Evolutionary conservation across 2,888 invertebrate genomes (phyloP).

Genomic region (Phengaris alcon): DNA sequence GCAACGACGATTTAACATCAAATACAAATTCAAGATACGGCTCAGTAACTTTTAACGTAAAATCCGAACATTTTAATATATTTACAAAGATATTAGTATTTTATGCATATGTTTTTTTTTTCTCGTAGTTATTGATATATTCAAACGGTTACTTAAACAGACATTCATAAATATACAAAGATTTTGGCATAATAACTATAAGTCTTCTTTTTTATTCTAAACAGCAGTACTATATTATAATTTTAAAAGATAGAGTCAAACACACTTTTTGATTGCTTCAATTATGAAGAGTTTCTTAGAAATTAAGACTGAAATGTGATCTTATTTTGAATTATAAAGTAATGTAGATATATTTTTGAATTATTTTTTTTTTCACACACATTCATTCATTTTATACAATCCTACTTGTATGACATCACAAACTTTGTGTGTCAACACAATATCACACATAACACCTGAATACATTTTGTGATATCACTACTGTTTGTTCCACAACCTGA

Average conservation of each 20-base stretch:
- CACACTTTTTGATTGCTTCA: too few species aligned
- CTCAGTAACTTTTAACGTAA: slow-evolving; percentile 7
- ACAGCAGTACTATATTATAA: too few species aligned
- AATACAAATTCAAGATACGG: neutral
- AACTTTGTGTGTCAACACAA: slow-evolving; percentile 31
- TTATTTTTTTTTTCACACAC: neutral
- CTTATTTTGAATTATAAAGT: too few species aligned
- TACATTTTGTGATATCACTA: slow-evolving; percentile 57
- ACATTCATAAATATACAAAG: neutral
- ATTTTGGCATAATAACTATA: neutral
- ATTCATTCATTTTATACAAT: slow-evolving; percentile 4
- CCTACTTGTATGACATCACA: neutral
- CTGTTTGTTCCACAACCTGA: slow-evolving; percentile 53
- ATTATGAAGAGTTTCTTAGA: too few species aligned
- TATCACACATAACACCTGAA: slow-evolving; percentile 36
- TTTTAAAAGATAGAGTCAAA: too few species aligned
- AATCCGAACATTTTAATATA: neutral
- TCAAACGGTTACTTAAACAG: neutral
- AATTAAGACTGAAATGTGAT: too few species aligned
- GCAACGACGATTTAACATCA: neutral
- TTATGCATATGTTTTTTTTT: neutral
- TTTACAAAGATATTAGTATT: neutral
- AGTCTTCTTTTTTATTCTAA: neutral
- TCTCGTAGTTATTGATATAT: neutral
- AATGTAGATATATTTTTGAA: too few species aligned